Evolutionary conservation across 2,797 vertebrate species (phyloP).

Genomic region (Coranthus polyacanthus): DNA sequence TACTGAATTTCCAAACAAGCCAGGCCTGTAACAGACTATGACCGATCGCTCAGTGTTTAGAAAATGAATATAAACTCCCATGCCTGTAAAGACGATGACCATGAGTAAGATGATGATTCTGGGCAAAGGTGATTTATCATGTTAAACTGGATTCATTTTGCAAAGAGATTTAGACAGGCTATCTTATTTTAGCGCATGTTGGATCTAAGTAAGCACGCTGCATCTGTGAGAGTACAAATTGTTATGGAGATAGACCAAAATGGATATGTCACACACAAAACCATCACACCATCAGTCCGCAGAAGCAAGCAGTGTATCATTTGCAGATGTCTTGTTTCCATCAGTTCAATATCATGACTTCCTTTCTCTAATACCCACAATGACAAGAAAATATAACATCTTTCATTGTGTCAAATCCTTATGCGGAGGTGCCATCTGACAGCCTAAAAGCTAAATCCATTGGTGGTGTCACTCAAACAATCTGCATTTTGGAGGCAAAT

Average conservation of each 20-base stretch:
- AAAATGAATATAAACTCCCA: slow-evolving; percentile 43
- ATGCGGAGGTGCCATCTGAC: slow-evolving; percentile 56
- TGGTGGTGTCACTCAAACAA: slow-evolving; percentile 56
- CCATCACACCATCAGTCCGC: slow-evolving; percentile 45
- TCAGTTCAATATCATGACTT: slow-evolving; percentile 61
- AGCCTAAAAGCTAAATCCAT: slow-evolving; percentile 64
- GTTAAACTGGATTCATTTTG: slow-evolving; percentile 14
- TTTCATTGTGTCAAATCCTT: slow-evolving; percentile 55
- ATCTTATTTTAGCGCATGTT: slow-evolving; percentile 14
- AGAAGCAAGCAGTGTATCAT: slow-evolving; percentile 53
- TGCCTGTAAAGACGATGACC: not conserved
- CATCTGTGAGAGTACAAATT: slow-evolving; percentile 42
- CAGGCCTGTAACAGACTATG: slow-evolving; percentile 1
- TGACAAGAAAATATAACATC: slow-evolving; percentile 71
- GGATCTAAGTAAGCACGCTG: slow-evolving; percentile 52
- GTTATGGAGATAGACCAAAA: slow-evolving; percentile 48
- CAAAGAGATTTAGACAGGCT: slow-evolving; percentile 39
- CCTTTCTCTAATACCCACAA: slow-evolving; percentile 45
- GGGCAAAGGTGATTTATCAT: slow-evolving; percentile 25
- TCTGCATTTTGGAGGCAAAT: slow-evolving; percentile 27
- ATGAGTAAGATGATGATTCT: slow-evolving; percentile 22
- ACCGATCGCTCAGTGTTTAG: slow-evolving; percentile 48
- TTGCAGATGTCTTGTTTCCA: slow-evolving; percentile 68
- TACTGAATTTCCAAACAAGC: slow-evolving; percentile 42
- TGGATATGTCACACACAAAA: slow-evolving; percentile 57